These are phyloP conservation scores for Philaethria dido DNA, from an alignment of 2,888 invertebrate genomes.

Conservation along the genomic window DNA sequence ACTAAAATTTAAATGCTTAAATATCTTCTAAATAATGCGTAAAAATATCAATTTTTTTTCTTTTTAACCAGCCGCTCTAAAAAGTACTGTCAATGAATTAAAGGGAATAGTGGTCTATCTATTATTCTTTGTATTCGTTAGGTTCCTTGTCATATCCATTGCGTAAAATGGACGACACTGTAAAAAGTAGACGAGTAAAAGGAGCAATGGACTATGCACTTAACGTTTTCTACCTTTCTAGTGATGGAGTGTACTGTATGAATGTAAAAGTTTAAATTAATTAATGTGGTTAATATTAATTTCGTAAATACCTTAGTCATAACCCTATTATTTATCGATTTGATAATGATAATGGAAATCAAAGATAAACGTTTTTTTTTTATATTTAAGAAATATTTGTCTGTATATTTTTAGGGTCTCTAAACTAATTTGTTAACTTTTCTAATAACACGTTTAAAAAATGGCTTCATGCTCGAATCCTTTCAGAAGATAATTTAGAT, in stretches of 20 bases:
- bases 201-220: slow-evolving; percentile 13
- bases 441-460: not conserved
- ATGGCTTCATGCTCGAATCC: not conserved
- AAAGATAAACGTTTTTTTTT: not conserved
- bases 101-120: not conserved
- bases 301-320: not conserved
- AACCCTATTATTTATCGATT: not conserved
- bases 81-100: slow-evolving; percentile 3
- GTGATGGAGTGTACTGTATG: slow-evolving; percentile 21
- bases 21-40: not conserved
- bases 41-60: not conserved
- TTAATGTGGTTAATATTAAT: not conserved
- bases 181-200: not conserved
- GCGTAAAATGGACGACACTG: not conserved
- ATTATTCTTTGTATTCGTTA: slow-evolving; percentile 11
- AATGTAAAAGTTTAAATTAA: slow-evolving; percentile 24
- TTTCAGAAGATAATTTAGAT: not conserved
- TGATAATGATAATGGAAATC: not conserved
- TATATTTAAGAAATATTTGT: not conserved
- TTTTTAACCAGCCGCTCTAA: not conserved
- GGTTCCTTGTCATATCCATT: slow-evolving; percentile 13
- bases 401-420: not conserved
- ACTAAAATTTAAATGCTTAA: not conserved
- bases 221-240: not conserved
- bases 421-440: not conserved